Percentiles rank a stretch among this genome's conserved stretches.
These are phyloP conservation scores for Chauna torquata DNA, from an alignment of 2,113 vertebrate genomes.

Conservation along the genomic window DNA sequence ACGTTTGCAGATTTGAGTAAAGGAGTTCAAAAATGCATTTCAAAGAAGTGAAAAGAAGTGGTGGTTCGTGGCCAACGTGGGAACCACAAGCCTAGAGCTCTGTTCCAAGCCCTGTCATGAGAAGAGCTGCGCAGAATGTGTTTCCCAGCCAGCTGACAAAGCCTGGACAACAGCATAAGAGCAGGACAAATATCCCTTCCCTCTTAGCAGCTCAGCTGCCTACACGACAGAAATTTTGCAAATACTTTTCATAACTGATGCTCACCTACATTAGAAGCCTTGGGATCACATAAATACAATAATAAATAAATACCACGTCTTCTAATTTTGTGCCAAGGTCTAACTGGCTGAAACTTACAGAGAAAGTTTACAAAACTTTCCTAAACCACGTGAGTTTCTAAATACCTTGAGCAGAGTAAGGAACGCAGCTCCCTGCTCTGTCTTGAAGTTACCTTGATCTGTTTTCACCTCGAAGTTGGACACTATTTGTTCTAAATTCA, in stretches of 20 bases:
- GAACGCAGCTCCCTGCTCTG: not conserved
- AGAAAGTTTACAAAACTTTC: not conserved
- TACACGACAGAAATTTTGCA: not conserved
- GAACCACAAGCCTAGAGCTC: not conserved
- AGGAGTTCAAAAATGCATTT: not conserved
- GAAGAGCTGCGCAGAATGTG: not conserved
- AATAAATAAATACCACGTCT: not conserved
- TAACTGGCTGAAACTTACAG: not conserved
- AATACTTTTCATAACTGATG: not conserved
- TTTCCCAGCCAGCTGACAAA: not conserved
- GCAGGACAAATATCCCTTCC: not conserved
- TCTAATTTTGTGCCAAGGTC: not conserved
- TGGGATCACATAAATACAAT: not conserved
- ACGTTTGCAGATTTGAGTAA: not conserved
- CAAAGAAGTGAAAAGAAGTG: not conserved
- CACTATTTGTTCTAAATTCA: not conserved
- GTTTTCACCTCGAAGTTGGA: not conserved
- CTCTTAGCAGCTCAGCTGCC: not conserved
- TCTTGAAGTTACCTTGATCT: not conserved
- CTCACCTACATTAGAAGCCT: not conserved
- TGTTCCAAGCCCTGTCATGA: not conserved
- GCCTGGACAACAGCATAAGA: fast-evolving
- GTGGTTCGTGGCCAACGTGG: fast-evolving
- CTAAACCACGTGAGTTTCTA: not conserved
- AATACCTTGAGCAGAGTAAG: not conserved